Base-by-base conservation (phyloP, 2,888 invertebrate genomes). In the Tetrapedia diversipes region DNA sequence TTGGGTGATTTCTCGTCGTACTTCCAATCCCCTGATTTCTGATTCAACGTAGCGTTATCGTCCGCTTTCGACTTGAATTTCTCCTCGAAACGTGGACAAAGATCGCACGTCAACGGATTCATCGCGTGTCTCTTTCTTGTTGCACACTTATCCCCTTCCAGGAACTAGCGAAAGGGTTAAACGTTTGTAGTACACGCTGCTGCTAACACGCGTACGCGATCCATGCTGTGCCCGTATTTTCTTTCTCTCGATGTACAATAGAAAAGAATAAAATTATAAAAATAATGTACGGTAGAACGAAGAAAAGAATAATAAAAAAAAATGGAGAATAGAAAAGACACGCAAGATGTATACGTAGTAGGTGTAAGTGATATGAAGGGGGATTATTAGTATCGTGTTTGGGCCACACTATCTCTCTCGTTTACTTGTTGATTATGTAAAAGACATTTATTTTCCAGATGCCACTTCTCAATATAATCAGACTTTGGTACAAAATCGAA, bases 21-120 rank as follows among this genome's bases (percentile, higher is more conserved):
- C 10, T 76, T 81, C 87, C 87, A 87, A 70, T 88, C 88, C 4
- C 83, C 84, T 2, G 80, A 81, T 49, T 27, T 80, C 4, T 39
- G 16, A 27, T 39, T 43, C 6, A 39, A 32, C n/a, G n/a, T n/a
- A 27, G 2, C 4, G 22, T 34, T 54, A 4, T 10, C 53, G 7
- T 45, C 29, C 19, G 11, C n/a, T 4, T 16, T 53, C 2, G 19
- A 2, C 11, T 49, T 16, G 1, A 43, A 57, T 41, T 47, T 77
- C 4, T 77, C 54, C 1, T 34, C 47, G 19, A 19, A 47, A 16
- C n/a, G 43, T 1, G 68, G 29, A 49, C 34, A 57, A 19, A 51
- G 7, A 41, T 63, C 37, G 22, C 63, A 47, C 29, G 63, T n/a
- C 19, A 11, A 3, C 4, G 11, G 29, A 47, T 22, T 19, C 27